phyloP scores from a whole-genome alignment of 2,797 vertebrate species.

The Prunella strophiata region DNA sequence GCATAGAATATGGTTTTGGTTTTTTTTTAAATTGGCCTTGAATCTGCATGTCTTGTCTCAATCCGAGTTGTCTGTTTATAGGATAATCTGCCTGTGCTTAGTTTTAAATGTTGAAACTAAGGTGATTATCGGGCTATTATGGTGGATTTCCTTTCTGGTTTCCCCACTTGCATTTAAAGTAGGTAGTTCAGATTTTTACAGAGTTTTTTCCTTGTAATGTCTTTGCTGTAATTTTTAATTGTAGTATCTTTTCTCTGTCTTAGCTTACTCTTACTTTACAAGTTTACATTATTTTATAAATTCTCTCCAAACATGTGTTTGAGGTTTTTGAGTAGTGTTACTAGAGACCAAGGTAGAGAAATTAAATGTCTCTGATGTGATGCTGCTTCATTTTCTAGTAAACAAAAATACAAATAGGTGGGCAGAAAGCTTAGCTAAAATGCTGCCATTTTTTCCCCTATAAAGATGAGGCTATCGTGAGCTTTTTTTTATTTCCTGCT shows the following conservation, averaged over 20 bases:
- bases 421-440: neutral
- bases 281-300: neutral
- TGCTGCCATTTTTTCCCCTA: neutral
- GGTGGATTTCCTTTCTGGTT: slow-evolving; percentile 20
- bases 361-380: neutral
- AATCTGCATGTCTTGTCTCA: neutral
- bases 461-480: rapidly evolving
- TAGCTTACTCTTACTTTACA: neutral
- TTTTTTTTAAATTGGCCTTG: neutral
- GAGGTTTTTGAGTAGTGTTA: neutral
- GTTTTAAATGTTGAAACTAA: slow-evolving; percentile 54
- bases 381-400: neutral
- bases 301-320: neutral
- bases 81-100: slow-evolving; percentile 47
- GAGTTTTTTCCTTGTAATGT: neutral
- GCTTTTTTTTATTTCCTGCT: neutral
- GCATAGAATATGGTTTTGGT: rapidly evolving
- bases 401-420: neutral
- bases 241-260: neutral
- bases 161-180: neutral
- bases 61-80: neutral
- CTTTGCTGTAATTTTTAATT: neutral
- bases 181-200: neutral
- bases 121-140: slow-evolving; percentile 52
- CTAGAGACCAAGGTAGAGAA: neutral